Conservation (phyloP, 2,797 vertebrate genomes). For the Neomorphus geoffroyi region DNA sequence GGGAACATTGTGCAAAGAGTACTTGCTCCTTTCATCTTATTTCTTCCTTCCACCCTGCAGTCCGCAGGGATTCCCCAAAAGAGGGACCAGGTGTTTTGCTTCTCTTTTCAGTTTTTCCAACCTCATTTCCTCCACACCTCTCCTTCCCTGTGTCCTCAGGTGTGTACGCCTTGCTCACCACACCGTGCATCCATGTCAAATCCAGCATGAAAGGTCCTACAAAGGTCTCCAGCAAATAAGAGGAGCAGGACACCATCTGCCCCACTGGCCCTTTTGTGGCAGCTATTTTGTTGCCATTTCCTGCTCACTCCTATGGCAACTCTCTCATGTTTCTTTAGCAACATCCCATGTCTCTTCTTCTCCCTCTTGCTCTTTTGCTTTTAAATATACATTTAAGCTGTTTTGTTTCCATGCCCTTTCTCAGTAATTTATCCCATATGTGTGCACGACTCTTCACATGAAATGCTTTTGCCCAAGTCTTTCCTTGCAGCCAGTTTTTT, state of each 20-base stretch:
- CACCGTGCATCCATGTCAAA: not conserved
- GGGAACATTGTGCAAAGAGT: not conserved
- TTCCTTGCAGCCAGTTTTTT: not conserved
- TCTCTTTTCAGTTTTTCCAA: not conserved
- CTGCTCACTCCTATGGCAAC: not conserved
- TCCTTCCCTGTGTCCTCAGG: not conserved
- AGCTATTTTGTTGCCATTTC: not conserved
- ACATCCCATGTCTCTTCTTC: not conserved
- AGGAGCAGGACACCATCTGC: not conserved
- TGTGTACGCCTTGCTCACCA: rapidly evolving
- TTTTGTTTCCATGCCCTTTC: conserved; percentile 28
- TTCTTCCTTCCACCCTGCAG: not conserved
- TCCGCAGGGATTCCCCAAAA: not conserved
- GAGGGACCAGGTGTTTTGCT: not conserved
- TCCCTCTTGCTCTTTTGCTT: not conserved
- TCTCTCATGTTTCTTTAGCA: conserved; percentile 18
- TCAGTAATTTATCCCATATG: conserved; percentile 47
- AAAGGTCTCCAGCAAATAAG: not conserved
- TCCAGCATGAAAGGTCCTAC: not conserved
- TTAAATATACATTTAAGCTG: conserved; percentile 24
- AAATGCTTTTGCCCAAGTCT: conserved; percentile 19
- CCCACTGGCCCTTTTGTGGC: not conserved
- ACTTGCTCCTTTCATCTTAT: not conserved
- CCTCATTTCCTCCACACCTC: not conserved
- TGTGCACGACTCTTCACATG: not conserved